Conservation (phyloP, 2,113 vertebrate species). For the Pollachius pollachius region DNA sequence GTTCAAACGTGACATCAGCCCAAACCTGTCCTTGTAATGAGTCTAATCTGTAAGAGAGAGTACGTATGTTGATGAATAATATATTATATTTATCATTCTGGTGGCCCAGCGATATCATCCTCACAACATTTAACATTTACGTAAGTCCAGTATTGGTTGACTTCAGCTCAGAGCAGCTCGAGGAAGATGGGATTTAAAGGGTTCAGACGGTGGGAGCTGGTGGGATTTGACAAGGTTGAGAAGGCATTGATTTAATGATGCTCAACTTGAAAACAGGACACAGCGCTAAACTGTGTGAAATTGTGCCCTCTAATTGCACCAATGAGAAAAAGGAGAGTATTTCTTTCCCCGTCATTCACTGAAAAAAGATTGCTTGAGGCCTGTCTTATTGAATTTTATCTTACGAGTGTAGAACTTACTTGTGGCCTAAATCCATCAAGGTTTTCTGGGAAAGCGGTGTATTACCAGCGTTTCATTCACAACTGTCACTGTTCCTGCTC, state of each 20-base stretch:
- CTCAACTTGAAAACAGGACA: conserved; percentile 28
- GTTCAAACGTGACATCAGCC: too few relatives aligned
- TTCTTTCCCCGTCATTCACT: conserved; percentile 55
- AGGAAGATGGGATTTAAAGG: conserved; percentile 40
- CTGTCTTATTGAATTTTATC: conserved; percentile 64
- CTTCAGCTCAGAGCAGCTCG: conserved; percentile 50
- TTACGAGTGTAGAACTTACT: conserved; percentile 46
- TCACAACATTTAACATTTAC: conserved; percentile 40
- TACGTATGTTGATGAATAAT: conserved; percentile 23
- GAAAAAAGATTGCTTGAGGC: conserved; percentile 55
- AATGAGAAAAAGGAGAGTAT: conserved; percentile 50
- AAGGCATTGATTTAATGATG: conserved; percentile 59
- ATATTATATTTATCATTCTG: conserved; percentile 27
- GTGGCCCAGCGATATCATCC: conserved; percentile 27
- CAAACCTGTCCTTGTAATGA: conserved; percentile 2
- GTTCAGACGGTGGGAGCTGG: conserved; percentile 52
- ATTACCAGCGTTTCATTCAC: too few relatives aligned
- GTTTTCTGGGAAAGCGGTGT: conserved; percentile 26
- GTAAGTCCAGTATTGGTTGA: conserved; percentile 28
- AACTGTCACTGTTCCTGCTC: not conserved
- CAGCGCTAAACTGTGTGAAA: conserved; percentile 52
- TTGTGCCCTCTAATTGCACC: conserved; percentile 58
- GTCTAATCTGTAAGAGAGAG: not conserved
- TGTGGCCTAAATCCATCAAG: conserved; percentile 64
- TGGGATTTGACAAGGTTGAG: conserved; percentile 47